Base-by-base conservation (phyloP, 1,140 invertebrate genomes). In the Epicauta chinensis region DNA sequence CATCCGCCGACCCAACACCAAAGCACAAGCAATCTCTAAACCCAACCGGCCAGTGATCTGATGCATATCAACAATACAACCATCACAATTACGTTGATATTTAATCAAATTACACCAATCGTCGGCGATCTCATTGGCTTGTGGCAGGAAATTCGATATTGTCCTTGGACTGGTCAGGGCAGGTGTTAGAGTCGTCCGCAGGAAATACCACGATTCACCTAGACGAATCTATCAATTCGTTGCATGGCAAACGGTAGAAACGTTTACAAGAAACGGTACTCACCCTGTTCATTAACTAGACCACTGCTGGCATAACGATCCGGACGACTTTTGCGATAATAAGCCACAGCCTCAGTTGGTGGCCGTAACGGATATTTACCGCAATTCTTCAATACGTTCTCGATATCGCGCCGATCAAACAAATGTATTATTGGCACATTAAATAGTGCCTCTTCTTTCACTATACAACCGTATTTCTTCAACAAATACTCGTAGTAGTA, bases 261-360 rank as follows among this genome's bases (percentile, higher is more conserved):
- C 15, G 13, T 10, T 6, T 7, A 5, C 13, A 34, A 13, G n/a
- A n/a, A n/a, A n/a, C n/a, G 14, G 30, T 37, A 36, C 16, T 53
- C 44, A 68, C 66, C 81, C 77, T 75, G 89, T 82, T 90, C 87
- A 68, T 91, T 90, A 10, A 86, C 83, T 30, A 91, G 76, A 52
- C 89, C 89, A 23, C 83, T 77, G 60, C 82, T 87, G 13, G 86
- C 81, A 67, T 91, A 92, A 35, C 84, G 77, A 69, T 91, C 88
- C 0, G 80, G 84, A 10, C 83, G 74, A n/a, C 77, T 79, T 23
- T 71, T 75, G 12, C 91, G 76, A 67, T 93, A 93, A 60, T 83
- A 75, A 6, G 83, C 81, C 32, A 90, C 82, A 42, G 91, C 85
- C 69, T 89, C 86, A 2, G 89, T 89, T 15, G 87, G 85, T 16